phyloP scores from a whole-genome alignment of 1,140 invertebrate species.

The Drosophila mayri region DNA sequence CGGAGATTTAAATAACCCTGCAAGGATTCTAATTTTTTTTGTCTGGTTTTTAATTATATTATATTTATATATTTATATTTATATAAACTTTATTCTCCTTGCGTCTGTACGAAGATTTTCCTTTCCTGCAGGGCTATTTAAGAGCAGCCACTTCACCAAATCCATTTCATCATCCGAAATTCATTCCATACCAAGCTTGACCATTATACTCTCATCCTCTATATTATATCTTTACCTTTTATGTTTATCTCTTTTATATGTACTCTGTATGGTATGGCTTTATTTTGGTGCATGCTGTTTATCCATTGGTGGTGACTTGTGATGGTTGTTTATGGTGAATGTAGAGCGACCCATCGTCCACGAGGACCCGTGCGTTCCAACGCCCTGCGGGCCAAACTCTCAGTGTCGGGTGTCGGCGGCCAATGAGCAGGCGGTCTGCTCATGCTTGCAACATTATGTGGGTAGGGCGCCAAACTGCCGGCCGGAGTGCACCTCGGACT shows the following conservation, averaged over 20 bases:
- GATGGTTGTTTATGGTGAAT: slow-evolving; percentile 58
- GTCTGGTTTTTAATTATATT: no score
- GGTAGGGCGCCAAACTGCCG: slow-evolving; percentile 91
- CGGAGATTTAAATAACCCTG: slow-evolving; percentile 41
- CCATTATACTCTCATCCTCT: slow-evolving; percentile 24
- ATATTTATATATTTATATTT: no score
- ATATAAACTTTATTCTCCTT: no score
- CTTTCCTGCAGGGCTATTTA: slow-evolving; percentile 35
- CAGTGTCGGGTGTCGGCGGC: slow-evolving; percentile 89
- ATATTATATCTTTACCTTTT: slow-evolving; percentile 44
- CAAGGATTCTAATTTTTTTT: no score
- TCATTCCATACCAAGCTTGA: slow-evolving; percentile 53
- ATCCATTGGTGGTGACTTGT: slow-evolving; percentile 57
- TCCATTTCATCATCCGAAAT: slow-evolving; percentile 9
- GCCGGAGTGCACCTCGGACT: slow-evolving; percentile 91
- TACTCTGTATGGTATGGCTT: slow-evolving; percentile 70
- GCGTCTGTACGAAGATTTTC: no score
- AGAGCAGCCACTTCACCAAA: slow-evolving; percentile 10
- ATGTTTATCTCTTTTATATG: slow-evolving; percentile 69
- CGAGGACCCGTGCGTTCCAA: slow-evolving; percentile 89
- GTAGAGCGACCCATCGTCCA: slow-evolving; percentile 84
- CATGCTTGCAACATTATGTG: slow-evolving; percentile 90
- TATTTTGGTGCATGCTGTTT: slow-evolving; percentile 73
- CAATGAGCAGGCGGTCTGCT: slow-evolving; percentile 89
- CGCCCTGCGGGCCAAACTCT: slow-evolving; percentile 93